phyloP scores from a whole-genome alignment of 2,113 vertebrate species.

The Nerophis ophidion region DNA sequence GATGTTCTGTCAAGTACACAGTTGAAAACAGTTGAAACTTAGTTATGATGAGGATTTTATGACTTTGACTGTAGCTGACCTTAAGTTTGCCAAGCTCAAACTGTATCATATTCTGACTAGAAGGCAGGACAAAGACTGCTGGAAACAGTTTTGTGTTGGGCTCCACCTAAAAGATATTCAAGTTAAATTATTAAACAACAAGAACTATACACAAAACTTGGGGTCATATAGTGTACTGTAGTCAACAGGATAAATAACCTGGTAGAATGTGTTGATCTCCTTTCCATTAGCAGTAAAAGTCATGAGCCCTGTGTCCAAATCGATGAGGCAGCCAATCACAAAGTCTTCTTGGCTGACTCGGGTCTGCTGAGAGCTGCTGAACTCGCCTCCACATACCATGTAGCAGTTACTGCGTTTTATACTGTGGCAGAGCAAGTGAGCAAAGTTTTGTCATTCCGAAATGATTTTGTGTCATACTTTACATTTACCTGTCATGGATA shows the following conservation, averaged over 20 bases:
- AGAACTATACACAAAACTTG: background rate
- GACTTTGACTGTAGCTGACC: slow-evolving; percentile 57
- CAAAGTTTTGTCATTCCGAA: background rate
- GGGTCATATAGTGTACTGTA: background rate
- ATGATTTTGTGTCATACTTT: background rate
- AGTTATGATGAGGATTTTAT: background rate
- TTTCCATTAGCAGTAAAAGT: slow-evolving; percentile 91
- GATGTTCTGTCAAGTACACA: slow-evolving; percentile 77
- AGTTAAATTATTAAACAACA: background rate
- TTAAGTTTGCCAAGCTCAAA: slow-evolving; percentile 92
- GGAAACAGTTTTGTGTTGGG: slow-evolving; percentile 92
- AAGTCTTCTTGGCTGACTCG: slow-evolving; percentile 85
- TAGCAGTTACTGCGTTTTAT: slow-evolving; percentile 93
- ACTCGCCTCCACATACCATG: slow-evolving; percentile 93
- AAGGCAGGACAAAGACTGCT: slow-evolving; percentile 83
- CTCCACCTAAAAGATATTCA: slow-evolving; percentile 76
- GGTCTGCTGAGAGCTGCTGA: slow-evolving; percentile 82
- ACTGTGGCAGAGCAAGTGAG: slow-evolving; percentile 51
- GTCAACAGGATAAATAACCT: slow-evolving; percentile 64
- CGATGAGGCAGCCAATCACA: slow-evolving; percentile 87
- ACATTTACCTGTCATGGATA: slow-evolving; percentile 83
- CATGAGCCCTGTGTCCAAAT: slow-evolving; percentile 92
- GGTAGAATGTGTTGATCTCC: slow-evolving; percentile 93
- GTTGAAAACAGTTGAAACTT: background rate
- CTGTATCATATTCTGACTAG: slow-evolving; percentile 85